phyloP scores from a whole-genome alignment of 2,888 invertebrate species.

The Leucophenga maculata region DNA sequence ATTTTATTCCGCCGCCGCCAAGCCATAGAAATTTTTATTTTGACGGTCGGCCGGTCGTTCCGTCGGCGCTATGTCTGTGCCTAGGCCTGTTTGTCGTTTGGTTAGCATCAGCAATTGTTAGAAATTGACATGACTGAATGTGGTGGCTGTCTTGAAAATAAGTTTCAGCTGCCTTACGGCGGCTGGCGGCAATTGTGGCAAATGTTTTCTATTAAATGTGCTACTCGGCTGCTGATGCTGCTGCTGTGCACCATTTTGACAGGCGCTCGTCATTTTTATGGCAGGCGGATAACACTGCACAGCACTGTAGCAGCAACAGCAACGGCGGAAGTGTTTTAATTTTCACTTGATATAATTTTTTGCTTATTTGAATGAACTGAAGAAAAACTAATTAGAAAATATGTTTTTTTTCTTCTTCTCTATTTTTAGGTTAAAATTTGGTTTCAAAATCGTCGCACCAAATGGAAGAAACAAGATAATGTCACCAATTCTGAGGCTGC shows the following conservation, averaged over 20 bases:
- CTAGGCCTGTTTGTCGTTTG: neutral
- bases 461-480: constrained; percentile 93
- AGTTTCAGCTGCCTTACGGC: neutral
- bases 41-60: too few relatives aligned
- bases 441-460: constrained; percentile 72
- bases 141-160: constrained; percentile 8
- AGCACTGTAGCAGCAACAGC: constrained; percentile 19
- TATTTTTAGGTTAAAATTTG: constrained; percentile 70
- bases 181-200: constrained; percentile 51
- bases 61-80: too few relatives aligned
- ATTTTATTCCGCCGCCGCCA: too few relatives aligned
- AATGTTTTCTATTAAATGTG: constrained; percentile 60
- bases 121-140: constrained; percentile 11
- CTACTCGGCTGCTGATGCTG: constrained; percentile 17
- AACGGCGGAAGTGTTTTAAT: constrained; percentile 56
- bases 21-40: too few relatives aligned
- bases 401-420: constrained; percentile 24
- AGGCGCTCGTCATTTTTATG: constrained; percentile 56
- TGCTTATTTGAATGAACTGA: constrained; percentile 57
- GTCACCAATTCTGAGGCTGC: constrained; percentile 90
- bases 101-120: neutral
- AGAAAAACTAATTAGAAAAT: constrained; percentile 38
- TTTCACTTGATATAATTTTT: constrained; percentile 19
- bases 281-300: constrained; percentile 28
- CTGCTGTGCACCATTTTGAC: constrained; percentile 50